These are phyloP conservation scores for Suricata suricatta DNA, from an alignment of 2,113 vertebrate species.

Conservation along the genomic window DNA sequence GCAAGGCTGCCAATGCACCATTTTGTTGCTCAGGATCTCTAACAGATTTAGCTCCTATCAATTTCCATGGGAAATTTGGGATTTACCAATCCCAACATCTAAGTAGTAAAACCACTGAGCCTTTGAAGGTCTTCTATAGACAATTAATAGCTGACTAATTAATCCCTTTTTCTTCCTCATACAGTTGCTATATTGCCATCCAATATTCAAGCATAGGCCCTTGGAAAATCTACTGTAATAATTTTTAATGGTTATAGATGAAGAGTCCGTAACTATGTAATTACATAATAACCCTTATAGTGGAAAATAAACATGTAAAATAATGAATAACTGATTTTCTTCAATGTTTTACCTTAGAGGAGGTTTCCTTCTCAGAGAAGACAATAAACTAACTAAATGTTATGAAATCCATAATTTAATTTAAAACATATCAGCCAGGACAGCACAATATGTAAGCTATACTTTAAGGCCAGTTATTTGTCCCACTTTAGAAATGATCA, in stretches of 20 bases:
- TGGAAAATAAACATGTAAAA: not conserved
- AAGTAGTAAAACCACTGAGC: not conserved
- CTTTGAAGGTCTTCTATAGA: not conserved
- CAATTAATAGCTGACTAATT: not conserved
- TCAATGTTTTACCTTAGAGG: not conserved
- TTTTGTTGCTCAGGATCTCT: not conserved
- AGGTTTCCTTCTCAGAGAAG: not conserved
- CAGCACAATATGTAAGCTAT: not conserved
- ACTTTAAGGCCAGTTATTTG: not conserved
- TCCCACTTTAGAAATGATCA: not conserved
- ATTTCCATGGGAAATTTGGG: not conserved
- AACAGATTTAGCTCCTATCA: not conserved
- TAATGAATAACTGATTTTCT: not conserved
- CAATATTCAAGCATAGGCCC: not conserved
- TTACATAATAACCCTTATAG: not conserved
- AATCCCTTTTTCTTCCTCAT: not conserved
- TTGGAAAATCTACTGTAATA: not conserved
- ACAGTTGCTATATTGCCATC: not conserved
- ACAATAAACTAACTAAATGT: not conserved
- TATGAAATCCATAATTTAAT: constrained; percentile 24
- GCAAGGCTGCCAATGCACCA: not conserved
- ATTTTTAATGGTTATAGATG: not conserved
- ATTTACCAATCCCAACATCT: not conserved
- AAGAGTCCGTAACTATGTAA: not conserved
- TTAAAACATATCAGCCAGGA: not conserved